phyloP scores from a whole-genome alignment of 2,797 vertebrate genomes.

The Limnodromus scolopaceus region DNA sequence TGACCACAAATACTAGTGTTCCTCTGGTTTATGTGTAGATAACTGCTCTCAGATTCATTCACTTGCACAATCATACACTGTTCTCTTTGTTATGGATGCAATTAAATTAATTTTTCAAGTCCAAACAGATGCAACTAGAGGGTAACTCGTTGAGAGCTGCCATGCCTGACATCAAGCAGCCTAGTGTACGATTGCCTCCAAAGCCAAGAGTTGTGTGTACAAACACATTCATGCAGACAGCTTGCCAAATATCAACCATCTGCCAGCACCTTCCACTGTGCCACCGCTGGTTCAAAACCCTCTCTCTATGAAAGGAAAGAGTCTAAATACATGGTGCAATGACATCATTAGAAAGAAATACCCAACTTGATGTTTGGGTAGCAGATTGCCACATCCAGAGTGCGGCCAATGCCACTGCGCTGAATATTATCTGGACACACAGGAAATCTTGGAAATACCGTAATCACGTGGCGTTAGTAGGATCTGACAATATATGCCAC shows the following conservation, averaged over 20 bases:
- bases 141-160: neutral
- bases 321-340: neutral
- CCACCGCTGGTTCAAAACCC: neutral
- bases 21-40: neutral
- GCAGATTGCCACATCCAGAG: neutral
- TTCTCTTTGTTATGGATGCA: neutral
- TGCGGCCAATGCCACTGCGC: neutral
- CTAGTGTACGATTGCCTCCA: neutral
- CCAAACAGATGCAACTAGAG: neutral
- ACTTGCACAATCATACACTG: neutral
- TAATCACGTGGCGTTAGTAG: rapidly evolving
- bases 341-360: neutral
- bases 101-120: neutral
- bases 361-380: rapidly evolving
- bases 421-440: neutral
- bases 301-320: neutral
- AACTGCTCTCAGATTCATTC: neutral
- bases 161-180: neutral
- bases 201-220: neutral
- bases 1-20: neutral
- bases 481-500: neutral
- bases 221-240: neutral
- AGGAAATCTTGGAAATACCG: neutral
- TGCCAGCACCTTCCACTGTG: neutral
- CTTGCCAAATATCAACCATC: neutral